Evolutionary conservation across 2,113 vertebrate species (phyloP), one percentile per base, ranked within the genome.

Genomic region (Brachionichthys hirsutus): DNA sequence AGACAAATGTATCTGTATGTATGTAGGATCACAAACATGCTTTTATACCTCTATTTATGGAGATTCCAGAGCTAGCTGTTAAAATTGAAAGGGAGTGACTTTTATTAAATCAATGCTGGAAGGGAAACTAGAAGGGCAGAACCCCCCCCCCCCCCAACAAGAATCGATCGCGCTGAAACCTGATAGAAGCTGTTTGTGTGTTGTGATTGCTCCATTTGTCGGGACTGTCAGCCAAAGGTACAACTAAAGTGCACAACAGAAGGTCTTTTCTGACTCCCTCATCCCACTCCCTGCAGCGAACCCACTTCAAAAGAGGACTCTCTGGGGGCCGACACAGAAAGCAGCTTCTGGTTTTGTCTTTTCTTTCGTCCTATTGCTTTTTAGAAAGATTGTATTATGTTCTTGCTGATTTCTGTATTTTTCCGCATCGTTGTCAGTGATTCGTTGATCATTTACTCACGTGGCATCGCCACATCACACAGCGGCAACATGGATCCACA

Each of bases 221-320:
- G 53, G 68, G 68, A 67, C 69, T 46, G 59, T 81, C 69, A 77
- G 65, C 73, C 46, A 67, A 73, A 54, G 40, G 61, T 63, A 54
- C 62, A 73, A 75, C 66, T 53, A 71, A 72, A 71, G 67, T 62
- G 63, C 58, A 54, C 73, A 73, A 73, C 73, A 74, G 49, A 75
- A 72, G 57, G 63, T 71, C 60, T 17, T 36, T 48, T 36, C 51
- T 22, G 55, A 45, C 24, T 22, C 15, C 11, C 30, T 13, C 30
- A 38, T 49, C 17, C 38, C 57, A 55, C 41, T 50, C 44, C 57
- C 54, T 71, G 83, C 82, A 85, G 86, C 78, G 75, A 87, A 89
- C 88, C 88, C 89, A 90, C 89, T 89, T 90, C 88, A 88, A 86
- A 82, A 45, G 69, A 66, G 67, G 74, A 81, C 63, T 68, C 74